Base-by-base conservation (phyloP, 2,888 invertebrate species). In the Drosophila paucipuncta region DNA sequence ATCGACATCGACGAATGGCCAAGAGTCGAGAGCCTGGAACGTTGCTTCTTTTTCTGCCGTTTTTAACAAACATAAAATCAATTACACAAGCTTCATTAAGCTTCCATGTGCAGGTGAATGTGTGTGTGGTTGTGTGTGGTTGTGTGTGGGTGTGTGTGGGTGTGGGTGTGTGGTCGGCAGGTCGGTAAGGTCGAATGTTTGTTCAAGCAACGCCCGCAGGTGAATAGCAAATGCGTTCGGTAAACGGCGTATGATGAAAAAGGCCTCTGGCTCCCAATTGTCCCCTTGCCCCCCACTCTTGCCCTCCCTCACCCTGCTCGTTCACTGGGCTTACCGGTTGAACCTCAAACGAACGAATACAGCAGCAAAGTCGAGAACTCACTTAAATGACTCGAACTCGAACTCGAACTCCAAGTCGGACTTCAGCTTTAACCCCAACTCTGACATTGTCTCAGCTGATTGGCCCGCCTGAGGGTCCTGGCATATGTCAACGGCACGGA, bases 11-110 rank as follows among this genome's bases (percentile, higher is more conserved):
- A 55, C 57, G 57, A 61, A 71, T 66, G 66, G 57, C 52, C 68
- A 18, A 39, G 39, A 55, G 61, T 63, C 52, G 67, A 73, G 72
- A 64, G 68, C 66, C 62, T 52, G 28, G 22, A 66, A 63, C 61
- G 80, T 82, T 71, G 81, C 76, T 88, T 85, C 77, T 84, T 89
- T 87, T 86, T 87, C 80, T 89, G 87, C 85, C 78, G 84, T 87
- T 88, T 87, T 89, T 82, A 88, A 85, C 89, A 87, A 89, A 85
- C 81, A 85, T 82, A 85, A 85, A 82, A 82, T 83, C 83, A 90
- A 90, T 89, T 85, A 84, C 79, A 83, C 79, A 85, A 82, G 86
- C 82, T 88, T 89, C 85, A 86, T 89, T 90, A 84, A 86, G 84
- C 83, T 79, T 71, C 43, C 61, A 65, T 66, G 41, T 55, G 59